Base-by-base conservation (phyloP, 2,797 vertebrate genomes). In the Amblyopsis hoosieri region DNA sequence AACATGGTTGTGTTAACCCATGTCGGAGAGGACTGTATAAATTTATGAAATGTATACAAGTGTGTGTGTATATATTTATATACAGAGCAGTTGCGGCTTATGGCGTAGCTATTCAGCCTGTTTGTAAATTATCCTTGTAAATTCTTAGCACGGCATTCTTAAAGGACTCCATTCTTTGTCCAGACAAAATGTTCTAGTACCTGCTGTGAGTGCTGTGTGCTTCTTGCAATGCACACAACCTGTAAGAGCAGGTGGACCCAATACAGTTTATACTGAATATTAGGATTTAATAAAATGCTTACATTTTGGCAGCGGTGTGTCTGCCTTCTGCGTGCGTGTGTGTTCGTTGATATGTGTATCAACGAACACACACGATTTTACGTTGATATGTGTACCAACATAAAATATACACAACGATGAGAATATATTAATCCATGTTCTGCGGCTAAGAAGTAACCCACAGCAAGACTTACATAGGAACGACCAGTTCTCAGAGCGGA, bases 91-190 rank as follows among this genome's bases (percentile, higher is more conserved):
- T 37, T 57, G 55, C 54, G 57, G 70, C 66, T 37, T 56, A 67
- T 60, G 66, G 55, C 61, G 46, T 49, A 31, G 48, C n/a, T 12
- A 9, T 42, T 1, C 67, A 70, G 66, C 69, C 70, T 53, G 72
- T 75, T 79, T 89, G 81, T 89, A 86, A 81, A 74, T 74, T 84
- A 74, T 79, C 37, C 60, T 71, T 87, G 83, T 87, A 85, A 82
- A 80, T 70, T 74, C 62, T 78, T 63, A 62, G 85, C 80, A 80
- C 81, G 82, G 76, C 80, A 69, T 81, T 78, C 83, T 59, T 68
- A 75, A 78, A 87, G 79, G 76, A 69, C 82, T 85, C 72, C 76
- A 80, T 76, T 42, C 10, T 53, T 19, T 53, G n/a, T 14, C 14
- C 42, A 37, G 11, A 15, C 74, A 64, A 31, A 51, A 64, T 15